Base-by-base conservation (phyloP, 2,888 invertebrate genomes). In the Micropterix aruncella region DNA sequence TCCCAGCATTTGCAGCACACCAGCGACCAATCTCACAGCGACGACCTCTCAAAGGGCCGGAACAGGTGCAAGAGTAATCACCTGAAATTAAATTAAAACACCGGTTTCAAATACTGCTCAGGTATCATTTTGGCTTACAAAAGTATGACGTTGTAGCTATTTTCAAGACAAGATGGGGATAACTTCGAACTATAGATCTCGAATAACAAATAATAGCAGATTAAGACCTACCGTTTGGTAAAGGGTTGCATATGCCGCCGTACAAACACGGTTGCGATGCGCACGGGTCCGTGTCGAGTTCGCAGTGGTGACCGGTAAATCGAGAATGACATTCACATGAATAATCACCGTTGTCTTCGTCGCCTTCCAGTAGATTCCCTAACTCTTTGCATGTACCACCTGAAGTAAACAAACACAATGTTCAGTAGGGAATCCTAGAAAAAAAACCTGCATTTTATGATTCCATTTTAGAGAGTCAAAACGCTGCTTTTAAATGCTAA, bases 241-340 rank as follows among this genome's bases (percentile, higher is more conserved):
- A 58, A 52, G 70, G 73, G 44, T 70, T 61, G 62, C 87, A 87
- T 53, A 75, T 73, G n/a, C 88, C 89, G 18, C 87, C 88, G 59
- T 83, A 83, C 18, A 90, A 71, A 60, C 92, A 92, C 0, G 92
- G 92, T 36, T 78, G 76, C n/a, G 87, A 83, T 1, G 84, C 84
- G 62, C 93, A 93, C 7, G 92, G 91, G 63, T 88, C 85, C 17
- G 79, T 72, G 63, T 95, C 94, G 38, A 84, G 66, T 62, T 94
- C 91, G 63, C 94, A 95, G 43, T 77, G 73, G 16, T 70, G 60
- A 2, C 95, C 94, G 3, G 73, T 68, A 65, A 82, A 92, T 45
- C 89, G 74, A 15, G 77, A 73, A 57, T 82, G 83, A 59, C 93
- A 94, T 39, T 76, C 63, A 58, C 94, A 95, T 53, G 80, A 75